Conservation (phyloP, 2,797 vertebrate genomes). For the Menidia menidia region DNA sequence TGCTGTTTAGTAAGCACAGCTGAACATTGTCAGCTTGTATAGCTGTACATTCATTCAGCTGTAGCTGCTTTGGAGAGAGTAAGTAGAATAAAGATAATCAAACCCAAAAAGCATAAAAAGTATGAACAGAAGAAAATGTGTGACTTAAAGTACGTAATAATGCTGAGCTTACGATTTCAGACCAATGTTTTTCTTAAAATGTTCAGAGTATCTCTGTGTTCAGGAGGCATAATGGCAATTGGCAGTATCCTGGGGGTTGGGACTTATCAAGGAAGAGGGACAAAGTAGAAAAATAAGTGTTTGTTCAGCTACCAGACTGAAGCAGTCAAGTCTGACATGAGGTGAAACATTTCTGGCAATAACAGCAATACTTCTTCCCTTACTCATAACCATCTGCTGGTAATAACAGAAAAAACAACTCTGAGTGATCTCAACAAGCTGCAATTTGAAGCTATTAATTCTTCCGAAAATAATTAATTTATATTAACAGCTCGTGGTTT, state of each 20-base stretch:
- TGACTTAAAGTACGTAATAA: not conserved
- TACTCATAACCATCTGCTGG: slow-evolving; percentile 56
- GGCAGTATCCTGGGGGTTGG: slow-evolving; percentile 8
- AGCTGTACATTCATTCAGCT: slow-evolving; percentile 24
- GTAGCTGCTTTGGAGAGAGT: slow-evolving; percentile 18
- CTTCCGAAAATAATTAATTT: slow-evolving; percentile 55
- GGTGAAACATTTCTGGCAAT: slow-evolving; percentile 62
- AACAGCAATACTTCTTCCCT: slow-evolving; percentile 39
- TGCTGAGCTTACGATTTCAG: too few species aligned
- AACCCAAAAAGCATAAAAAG: too few species aligned
- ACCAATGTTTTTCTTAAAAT: too few species aligned
- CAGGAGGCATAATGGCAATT: not conserved
- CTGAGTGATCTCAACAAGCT: slow-evolving; percentile 50
- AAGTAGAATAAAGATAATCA: not conserved
- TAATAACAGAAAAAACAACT: slow-evolving; percentile 64
- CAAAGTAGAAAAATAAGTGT: slow-evolving; percentile 48
- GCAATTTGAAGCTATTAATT: slow-evolving; percentile 49
- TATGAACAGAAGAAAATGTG: not conserved
- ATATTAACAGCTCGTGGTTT: slow-evolving; percentile 28
- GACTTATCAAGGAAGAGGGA: slow-evolving; percentile 33
- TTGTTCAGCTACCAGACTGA: slow-evolving; percentile 46
- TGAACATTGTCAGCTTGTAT: slow-evolving; percentile 34
- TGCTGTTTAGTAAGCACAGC: slow-evolving; percentile 48
- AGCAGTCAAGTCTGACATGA: slow-evolving; percentile 53
- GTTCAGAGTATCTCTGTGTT: not conserved